A percentile compares a stretch with the other conserved stretches of the same genome.
phyloP scores from a whole-genome alignment of 2,797 vertebrate species.

The Limnodromus scolopaceus region DNA sequence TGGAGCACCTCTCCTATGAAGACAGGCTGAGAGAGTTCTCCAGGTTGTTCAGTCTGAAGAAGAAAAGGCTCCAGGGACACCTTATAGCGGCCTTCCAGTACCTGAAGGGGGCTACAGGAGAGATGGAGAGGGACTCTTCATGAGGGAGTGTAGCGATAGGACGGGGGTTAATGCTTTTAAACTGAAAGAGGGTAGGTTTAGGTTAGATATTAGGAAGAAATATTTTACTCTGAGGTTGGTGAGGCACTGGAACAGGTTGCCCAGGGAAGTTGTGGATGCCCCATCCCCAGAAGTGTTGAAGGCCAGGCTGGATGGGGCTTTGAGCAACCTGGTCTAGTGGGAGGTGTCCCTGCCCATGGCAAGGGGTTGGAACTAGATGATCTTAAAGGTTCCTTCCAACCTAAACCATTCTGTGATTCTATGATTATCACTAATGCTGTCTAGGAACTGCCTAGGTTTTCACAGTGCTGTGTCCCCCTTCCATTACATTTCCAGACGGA shows the following conservation, averaged over 20 bases:
- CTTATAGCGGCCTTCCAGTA: not conserved
- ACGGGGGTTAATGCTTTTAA: not conserved
- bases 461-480: not conserved
- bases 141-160: not conserved
- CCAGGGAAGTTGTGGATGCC: not conserved
- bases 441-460: not conserved
- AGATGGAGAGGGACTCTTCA: not conserved
- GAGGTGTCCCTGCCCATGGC: not conserved
- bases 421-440: not conserved
- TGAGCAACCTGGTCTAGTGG: not conserved
- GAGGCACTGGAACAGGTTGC: not conserved
- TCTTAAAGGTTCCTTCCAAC: not conserved
- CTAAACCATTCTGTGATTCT: not conserved
- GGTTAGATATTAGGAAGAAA: not conserved
- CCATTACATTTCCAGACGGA: not conserved
- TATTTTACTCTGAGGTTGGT: not conserved
- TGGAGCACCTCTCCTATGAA: not conserved
- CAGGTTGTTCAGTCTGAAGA: not conserved
- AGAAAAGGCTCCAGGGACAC: not conserved
- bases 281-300: not conserved
- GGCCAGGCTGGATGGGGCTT: not conserved
- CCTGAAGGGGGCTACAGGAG: not conserved
- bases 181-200: not conserved
- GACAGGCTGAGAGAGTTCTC: not conserved
- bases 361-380: not conserved